A percentile compares a stretch with the other conserved stretches of the same genome.
These are phyloP conservation scores for Dolichotis patagonum DNA, from an alignment of 2,113 vertebrate species.

Conservation along the genomic window DNA sequence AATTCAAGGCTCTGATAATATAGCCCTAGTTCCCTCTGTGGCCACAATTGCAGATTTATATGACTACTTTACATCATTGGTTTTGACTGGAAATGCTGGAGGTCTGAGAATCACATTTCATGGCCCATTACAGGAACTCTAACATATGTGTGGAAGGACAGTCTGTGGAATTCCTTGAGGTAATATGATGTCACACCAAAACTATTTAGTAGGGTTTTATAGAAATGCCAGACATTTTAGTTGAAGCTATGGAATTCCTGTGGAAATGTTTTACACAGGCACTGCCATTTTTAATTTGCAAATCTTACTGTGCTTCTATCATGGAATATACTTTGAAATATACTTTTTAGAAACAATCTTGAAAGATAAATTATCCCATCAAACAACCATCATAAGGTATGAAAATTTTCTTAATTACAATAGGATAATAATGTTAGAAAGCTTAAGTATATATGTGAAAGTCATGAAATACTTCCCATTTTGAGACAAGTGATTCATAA, in stretches of 20 bases:
- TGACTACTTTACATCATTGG: slow-evolving; percentile 16
- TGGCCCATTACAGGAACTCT: slow-evolving; percentile 59
- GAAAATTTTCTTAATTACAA: background rate
- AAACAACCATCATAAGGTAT: background rate
- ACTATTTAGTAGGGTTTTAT: slow-evolving; percentile 77
- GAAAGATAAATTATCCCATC: background rate
- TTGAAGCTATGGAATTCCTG: slow-evolving; percentile 59
- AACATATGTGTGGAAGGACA: slow-evolving; percentile 77
- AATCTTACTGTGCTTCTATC: slow-evolving; percentile 50
- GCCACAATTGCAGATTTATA: background rate
- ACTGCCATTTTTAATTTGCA: slow-evolving; percentile 56
- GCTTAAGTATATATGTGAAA: background rate
- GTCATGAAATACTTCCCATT: slow-evolving; percentile 14
- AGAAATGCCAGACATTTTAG: slow-evolving; percentile 70
- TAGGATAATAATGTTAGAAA: background rate
- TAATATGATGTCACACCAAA: slow-evolving; percentile 81
- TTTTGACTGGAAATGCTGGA: background rate
- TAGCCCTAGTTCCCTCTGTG: background rate
- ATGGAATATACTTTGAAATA: slow-evolving; percentile 6
- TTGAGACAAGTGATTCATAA: background rate
- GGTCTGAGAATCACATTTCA: slow-evolving; percentile 26
- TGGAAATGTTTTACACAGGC: slow-evolving; percentile 36
- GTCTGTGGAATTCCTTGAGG: slow-evolving; percentile 80
- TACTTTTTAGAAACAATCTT: slow-evolving; percentile 14
- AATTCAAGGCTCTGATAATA: background rate